Percentiles rank a stretch among this genome's conserved stretches.
phyloP scores from a whole-genome alignment of 2,888 invertebrate genomes.

The Odontocolon sp. region DNA sequence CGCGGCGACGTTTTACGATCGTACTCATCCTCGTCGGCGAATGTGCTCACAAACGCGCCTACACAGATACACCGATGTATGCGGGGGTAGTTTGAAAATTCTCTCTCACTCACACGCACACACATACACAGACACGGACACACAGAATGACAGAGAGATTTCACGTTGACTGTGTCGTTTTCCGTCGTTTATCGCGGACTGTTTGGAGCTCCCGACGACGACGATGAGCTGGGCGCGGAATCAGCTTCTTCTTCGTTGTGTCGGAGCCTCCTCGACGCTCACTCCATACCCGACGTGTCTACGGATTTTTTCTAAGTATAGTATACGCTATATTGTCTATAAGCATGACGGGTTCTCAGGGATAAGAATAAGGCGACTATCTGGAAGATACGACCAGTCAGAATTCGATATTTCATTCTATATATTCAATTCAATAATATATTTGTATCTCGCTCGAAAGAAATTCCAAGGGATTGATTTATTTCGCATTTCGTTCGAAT shows the following conservation, averaged over 20 bases:
- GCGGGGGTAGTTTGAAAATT: slow-evolving; percentile 8
- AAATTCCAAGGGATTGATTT: slow-evolving; percentile 14
- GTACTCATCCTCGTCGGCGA: slow-evolving; percentile 48
- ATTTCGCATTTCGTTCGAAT: slow-evolving; percentile 1
- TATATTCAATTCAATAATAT: too few relatives aligned
- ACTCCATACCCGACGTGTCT: too few relatives aligned
- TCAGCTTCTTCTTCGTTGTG: too few relatives aligned
- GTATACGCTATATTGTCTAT: background rate
- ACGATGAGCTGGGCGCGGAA: too few relatives aligned
- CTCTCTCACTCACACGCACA: background rate
- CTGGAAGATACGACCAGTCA: background rate
- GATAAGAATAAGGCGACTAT: background rate
- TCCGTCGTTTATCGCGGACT: background rate
- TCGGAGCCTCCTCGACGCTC: too few relatives aligned
- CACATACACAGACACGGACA: too few relatives aligned
- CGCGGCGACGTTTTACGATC: slow-evolving; percentile 64
- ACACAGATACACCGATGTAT: background rate
- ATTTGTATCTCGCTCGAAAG: background rate
- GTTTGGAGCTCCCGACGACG: background rate
- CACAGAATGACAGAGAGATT: slow-evolving; percentile 16
- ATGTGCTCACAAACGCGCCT: slow-evolving; percentile 22
- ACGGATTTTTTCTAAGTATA: background rate
- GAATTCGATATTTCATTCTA: background rate
- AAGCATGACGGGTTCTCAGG: background rate
- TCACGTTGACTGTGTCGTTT: slow-evolving; percentile 6